Base-by-base conservation (phyloP, 2,797 vertebrate species). In the Lacerta viridis region DNA sequence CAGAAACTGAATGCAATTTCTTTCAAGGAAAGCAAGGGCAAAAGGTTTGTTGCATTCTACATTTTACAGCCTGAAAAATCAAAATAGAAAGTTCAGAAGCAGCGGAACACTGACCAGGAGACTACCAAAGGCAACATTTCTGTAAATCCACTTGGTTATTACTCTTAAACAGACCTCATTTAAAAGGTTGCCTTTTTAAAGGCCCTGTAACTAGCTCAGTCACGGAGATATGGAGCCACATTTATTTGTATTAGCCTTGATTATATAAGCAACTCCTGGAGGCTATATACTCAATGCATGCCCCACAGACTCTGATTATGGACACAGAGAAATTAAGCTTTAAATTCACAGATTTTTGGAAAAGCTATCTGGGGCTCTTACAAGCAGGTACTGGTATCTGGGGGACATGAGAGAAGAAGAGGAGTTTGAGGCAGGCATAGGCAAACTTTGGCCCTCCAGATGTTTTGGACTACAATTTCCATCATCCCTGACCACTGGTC, bases 1-100 rank as follows among this genome's bases (percentile, higher is more conserved):
- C 39, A 41, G 39, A 41, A 41, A 41, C 39, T 41, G 39, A 41
- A 41, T 41, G 39, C 39, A 41, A 41, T 41, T 41, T 41, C 39
- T 4, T 41, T 41, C 39, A 41, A 41, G 3, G 39, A 41, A 41
- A 41, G 39, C 39, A 41, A 41, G 39, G 39, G 39, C 39, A 41
- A 41, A 41, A 41, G 39, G 1, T 41, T 41, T 41, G 39, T 41
- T 41, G 3, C 39, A 41, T 41, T 41, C 39, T 41, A 41, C 39
- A 4, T 41, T 89, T 86, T 97, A 96, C 27, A 98, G 39, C 98
- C 39, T 88, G 77, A 81, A 80, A 76, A 29, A 59, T 39, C 82
- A 86, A 80, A 87, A 84, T 80, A 71, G 80, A 17, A 4, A 39
- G 69, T 33, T 23, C 36, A 3, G 10, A n/a, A 69, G 20, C n/a